phyloP scores from a whole-genome alignment of 2,113 vertebrate species.

The Heliornis fulica region DNA sequence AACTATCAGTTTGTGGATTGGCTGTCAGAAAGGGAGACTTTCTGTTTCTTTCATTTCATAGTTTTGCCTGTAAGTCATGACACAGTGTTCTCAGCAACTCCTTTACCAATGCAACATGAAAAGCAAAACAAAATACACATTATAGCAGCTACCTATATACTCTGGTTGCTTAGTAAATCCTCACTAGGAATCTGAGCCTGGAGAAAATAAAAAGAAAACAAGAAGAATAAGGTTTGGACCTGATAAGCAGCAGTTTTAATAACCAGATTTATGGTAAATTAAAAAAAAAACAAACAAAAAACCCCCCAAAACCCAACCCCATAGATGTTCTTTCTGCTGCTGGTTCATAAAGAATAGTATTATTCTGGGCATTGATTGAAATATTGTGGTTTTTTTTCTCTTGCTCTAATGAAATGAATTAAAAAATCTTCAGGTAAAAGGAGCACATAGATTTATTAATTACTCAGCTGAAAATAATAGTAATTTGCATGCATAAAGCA shows the following conservation, averaged over 20 bases:
- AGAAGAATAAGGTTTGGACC: not conserved
- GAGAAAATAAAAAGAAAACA: not conserved
- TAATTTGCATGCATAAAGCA: not conserved
- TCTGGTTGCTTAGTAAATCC: not conserved
- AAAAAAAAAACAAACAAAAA: no score
- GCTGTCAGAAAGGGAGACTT: not conserved
- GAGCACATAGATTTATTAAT: not conserved
- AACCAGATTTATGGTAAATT: not conserved
- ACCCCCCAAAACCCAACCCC: no score
- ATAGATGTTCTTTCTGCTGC: not conserved
- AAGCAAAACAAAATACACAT: not conserved
- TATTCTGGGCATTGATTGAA: not conserved
- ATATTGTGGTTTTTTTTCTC: not conserved
- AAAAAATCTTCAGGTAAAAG: not conserved
- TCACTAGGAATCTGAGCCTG: not conserved
- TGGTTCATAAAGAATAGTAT: not conserved
- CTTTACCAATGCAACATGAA: not conserved
- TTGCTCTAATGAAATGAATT: not conserved
- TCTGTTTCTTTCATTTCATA: no score
- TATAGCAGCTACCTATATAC: not conserved
- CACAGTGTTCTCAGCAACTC: not conserved
- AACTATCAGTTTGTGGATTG: not conserved
- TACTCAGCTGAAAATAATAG: not conserved
- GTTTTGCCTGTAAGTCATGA: not conserved
- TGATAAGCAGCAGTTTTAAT: not conserved